phyloP scores from a whole-genome alignment of 2,888 invertebrate species.

The Tortricodes alternella region DNA sequence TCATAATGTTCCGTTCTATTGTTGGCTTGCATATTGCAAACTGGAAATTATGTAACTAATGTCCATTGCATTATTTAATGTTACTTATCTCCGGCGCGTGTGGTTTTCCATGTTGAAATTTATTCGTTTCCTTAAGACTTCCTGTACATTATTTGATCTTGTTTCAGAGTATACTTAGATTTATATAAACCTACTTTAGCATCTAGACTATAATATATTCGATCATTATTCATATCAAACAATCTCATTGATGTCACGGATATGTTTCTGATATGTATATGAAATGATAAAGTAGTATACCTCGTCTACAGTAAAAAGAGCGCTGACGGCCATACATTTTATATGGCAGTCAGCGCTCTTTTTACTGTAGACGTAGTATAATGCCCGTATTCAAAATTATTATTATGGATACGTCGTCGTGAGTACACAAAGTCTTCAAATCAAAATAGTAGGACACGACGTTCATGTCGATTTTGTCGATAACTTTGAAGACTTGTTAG shows the following conservation, averaged over 20 bases:
- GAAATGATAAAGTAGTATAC: no score
- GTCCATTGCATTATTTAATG: conserved; percentile 56
- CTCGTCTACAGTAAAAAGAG: no score
- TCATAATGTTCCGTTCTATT: conserved; percentile 78
- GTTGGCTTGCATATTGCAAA: conserved; percentile 71
- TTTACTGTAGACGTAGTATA: no score
- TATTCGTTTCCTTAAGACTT: conserved; percentile 30
- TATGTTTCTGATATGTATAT: no score
- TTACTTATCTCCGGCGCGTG: conserved; percentile 35
- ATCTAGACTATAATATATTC: not conserved
- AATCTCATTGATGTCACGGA: not conserved
- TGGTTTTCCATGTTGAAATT: conserved; percentile 29
- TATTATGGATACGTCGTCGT: no score
- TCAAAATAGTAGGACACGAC: no score
- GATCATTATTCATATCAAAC: conserved; percentile 22
- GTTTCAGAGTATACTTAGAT: conserved; percentile 25
- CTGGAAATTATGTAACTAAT: conserved; percentile 68
- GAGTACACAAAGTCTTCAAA: no score
- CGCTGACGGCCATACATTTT: no score
- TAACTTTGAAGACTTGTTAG: no score
- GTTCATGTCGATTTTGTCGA: no score
- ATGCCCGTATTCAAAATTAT: no score
- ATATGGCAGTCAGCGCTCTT: no score
- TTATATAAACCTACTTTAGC: conserved; percentile 27
- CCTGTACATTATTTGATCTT: conserved; percentile 28